phyloP scores from a whole-genome alignment of 2,113 vertebrate species.

The Zosterops borbonicus region DNA sequence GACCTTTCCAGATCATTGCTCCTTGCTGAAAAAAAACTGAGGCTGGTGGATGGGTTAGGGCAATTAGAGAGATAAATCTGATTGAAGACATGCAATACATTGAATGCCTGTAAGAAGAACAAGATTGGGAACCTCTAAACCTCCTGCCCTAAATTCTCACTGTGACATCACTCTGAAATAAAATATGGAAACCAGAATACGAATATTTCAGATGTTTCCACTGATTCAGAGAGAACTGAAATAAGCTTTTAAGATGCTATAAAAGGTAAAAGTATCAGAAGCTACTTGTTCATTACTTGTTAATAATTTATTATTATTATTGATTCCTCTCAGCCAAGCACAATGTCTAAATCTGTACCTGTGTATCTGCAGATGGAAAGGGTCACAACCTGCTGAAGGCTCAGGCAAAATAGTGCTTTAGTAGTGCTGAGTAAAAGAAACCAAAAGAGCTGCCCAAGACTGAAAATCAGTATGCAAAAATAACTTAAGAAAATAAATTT shows the following conservation, averaged over 20 bases:
- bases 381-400: background rate
- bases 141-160: background rate
- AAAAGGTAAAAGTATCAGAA: background rate
- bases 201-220: background rate
- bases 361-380: background rate
- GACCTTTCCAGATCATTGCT: background rate
- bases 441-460: background rate
- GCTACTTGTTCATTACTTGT: background rate
- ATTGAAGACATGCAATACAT: background rate
- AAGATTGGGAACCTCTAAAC: background rate
- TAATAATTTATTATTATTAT: background rate
- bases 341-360: background rate
- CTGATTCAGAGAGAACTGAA: background rate
- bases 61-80: background rate
- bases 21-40: background rate
- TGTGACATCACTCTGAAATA: background rate
- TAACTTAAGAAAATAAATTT: background rate
- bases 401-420: background rate
- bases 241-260: background rate
- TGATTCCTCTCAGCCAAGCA: background rate
- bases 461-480: background rate
- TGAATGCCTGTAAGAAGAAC: background rate
- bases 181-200: background rate
- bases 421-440: background rate
- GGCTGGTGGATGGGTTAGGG: background rate